Evolutionary conservation across 37 sponge, comb jelly and placozoan genomes (phyloP).

Genomic region (Lycopodina hypogea): DNA sequence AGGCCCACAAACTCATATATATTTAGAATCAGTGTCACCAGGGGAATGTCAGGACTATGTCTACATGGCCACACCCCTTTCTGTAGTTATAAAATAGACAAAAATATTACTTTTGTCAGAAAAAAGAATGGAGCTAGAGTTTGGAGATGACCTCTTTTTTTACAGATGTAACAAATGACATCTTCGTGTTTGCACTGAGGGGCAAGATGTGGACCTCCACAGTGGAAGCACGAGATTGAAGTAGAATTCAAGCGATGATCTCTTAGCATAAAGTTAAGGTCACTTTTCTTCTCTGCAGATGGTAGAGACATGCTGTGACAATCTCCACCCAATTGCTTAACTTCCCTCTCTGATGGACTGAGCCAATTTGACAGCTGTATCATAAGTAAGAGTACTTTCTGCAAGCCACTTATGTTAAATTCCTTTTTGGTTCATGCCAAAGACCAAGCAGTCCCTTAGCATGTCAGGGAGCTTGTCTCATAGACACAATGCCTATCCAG

Average conservation of each 20-base stretch:
- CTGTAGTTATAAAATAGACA: too few species aligned
- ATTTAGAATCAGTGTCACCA: too few species aligned
- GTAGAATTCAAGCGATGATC: background rate
- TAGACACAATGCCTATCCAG: slow-evolving; percentile 35
- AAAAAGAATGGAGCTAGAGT: too few species aligned
- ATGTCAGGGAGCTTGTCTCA: slow-evolving; percentile 27
- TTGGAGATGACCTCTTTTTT: slow-evolving; percentile 46
- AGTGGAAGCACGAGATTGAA: slow-evolving; percentile 19
- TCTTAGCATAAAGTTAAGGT: background rate
- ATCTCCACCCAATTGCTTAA: background rate
- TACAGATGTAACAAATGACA: slow-evolving; percentile 20
- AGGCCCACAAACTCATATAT: too few species aligned
- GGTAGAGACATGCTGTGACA: background rate
- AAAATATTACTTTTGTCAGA: too few species aligned
- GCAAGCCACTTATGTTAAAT: slow-evolving; percentile 31
- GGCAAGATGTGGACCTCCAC: slow-evolving; percentile 33
- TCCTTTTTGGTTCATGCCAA: slow-evolving; percentile 16
- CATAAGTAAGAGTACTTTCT: slow-evolving; percentile 23
- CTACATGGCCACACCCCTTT: too few species aligned
- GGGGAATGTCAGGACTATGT: too few species aligned
- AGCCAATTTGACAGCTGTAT: slow-evolving; percentile 19
- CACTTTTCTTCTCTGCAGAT: background rate
- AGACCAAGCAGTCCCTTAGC: slow-evolving; percentile 51
- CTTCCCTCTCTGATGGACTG: slow-evolving; percentile 38
- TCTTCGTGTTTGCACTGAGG: slow-evolving; percentile 21